These are phyloP conservation scores for Dendrocincla tyrannina DNA, from an alignment of 2,797 vertebrate species.

Conservation along the genomic window DNA sequence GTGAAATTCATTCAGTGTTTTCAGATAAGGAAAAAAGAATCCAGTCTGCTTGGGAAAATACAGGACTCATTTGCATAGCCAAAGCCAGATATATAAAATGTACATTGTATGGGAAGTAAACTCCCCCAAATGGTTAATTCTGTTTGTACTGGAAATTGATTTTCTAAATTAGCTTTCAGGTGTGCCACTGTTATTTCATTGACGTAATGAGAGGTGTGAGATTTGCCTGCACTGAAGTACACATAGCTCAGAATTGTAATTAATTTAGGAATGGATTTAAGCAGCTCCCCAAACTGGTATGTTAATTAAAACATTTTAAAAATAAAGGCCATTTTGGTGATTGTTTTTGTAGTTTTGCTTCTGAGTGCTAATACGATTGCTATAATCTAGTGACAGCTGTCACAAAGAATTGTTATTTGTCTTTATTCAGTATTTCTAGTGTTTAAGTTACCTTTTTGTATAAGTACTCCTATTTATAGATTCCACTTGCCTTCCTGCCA, in stretches of 20 bases:
- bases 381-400: slow-evolving; percentile 37
- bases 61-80: background rate
- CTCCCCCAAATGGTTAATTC: background rate
- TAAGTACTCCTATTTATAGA: slow-evolving; percentile 32
- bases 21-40: background rate
- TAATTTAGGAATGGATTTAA: slow-evolving; percentile 13
- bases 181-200: background rate
- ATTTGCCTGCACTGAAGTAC: background rate
- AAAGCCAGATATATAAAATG: background rate
- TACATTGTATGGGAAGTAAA: background rate
- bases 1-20: background rate
- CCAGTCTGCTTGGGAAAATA: background rate
- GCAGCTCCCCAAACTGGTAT: background rate
- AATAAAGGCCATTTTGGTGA: background rate
- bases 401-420: slow-evolving; percentile 47
- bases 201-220: background rate
- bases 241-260: background rate
- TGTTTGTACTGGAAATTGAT: background rate
- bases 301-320: slow-evolving; percentile 28
- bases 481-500: slow-evolving; percentile 5
- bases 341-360: background rate
- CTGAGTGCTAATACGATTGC: background rate
- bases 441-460: background rate
- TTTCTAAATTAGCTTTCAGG: background rate
- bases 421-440: slow-evolving; percentile 20